Evolutionary conservation across 2,113 vertebrate species (phyloP).

Genomic region (Eurystomus gularis): DNA sequence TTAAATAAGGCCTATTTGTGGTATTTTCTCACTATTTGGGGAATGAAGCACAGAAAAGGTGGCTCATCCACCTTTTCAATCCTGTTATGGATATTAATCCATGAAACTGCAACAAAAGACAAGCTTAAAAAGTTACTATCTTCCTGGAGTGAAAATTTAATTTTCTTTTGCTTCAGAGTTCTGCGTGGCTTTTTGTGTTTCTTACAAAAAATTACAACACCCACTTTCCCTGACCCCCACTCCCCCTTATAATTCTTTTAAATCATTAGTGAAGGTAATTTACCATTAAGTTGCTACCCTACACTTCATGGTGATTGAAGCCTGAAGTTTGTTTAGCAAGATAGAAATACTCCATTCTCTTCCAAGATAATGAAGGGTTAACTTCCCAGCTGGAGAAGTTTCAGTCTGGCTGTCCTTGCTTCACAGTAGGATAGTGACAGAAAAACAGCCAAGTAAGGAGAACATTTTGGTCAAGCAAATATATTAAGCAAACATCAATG

Average conservation of each 20-base stretch:
- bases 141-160: not conserved
- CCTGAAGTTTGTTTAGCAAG: not conserved
- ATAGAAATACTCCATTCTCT: not conserved
- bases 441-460: constrained; percentile 44
- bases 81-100: not conserved
- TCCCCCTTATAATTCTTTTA: too few species aligned
- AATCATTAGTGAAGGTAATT: not conserved
- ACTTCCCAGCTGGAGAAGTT: not conserved
- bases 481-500: not conserved
- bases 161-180: not conserved
- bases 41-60: not conserved
- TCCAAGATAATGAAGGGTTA: not conserved
- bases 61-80: not conserved
- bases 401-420: constrained; percentile 1
- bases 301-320: not conserved
- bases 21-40: not conserved
- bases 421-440: constrained; percentile 20
- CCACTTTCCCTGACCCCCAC: not conserved
- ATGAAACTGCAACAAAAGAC: not conserved
- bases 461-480: constrained; percentile 9
- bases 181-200: not conserved
- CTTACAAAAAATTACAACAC: not conserved
- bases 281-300: not conserved
- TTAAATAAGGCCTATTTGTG: not conserved
- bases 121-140: not conserved